Base-by-base conservation (phyloP, 2,888 invertebrate genomes). In the Pogonocherus hispidulus region DNA sequence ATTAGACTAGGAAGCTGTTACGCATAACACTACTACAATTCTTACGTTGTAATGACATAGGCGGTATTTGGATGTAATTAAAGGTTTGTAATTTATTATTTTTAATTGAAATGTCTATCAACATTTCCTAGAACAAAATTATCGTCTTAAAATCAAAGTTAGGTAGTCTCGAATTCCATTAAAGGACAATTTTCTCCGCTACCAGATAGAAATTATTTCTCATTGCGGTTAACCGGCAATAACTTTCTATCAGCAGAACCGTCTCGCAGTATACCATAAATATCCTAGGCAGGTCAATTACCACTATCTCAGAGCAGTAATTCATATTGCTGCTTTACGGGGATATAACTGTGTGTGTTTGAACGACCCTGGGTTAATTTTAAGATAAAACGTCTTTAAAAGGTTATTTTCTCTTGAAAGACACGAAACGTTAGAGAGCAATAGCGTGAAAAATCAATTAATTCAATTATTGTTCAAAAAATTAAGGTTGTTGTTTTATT, bases 261-360 rank as follows among this genome's bases (percentile, higher is more conserved):
- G 54, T 51, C 60, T 54, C 59, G 52, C 55, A 62, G 32, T 27
- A 52, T 51, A 62, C 60, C 35, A 59, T 66, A 66, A 66, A 66
- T 62, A 62, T 60, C 46, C 20, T 32, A 66, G 32, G 59, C 18
- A 23, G 62, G 66, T 66, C 66, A 66, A 62, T 66, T 66, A 54
- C 52, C 44, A 55, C 62, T 66, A 66, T 66, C 66, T 51, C 18
- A 27, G 19, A 22, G 35, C 18, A 46, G 62, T 66, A 54, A 66
- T 55, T 62, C 47, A 66, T 62, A 54, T 20, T 35, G 41, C 14
- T 20, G 32, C 20, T 22, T 37, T 35, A 27, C 37, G 63, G 54
- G 32, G 41, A 59, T 59, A 59, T 64, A 46, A 52, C 37, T 16
- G 32, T 4, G 18, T 41, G 41, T 59, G 52, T 63, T 54, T 52